phyloP scores from a whole-genome alignment of 2,113 vertebrate genomes.

The Coptodon bakossiorum region DNA sequence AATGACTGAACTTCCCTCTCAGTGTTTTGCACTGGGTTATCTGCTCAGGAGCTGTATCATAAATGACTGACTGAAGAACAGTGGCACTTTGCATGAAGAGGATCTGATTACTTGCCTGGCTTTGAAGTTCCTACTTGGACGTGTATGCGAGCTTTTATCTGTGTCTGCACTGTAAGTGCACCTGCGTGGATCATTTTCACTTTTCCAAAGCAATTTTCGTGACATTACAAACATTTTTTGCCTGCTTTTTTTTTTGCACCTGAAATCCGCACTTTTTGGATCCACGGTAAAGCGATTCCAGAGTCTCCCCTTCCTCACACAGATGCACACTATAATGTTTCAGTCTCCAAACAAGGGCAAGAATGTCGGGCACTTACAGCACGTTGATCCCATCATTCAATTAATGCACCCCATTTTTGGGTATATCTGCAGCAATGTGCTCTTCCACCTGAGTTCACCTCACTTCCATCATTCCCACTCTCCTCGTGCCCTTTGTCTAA shows the following conservation, averaged over 20 bases:
- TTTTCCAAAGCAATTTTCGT: neutral
- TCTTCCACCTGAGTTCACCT: slow-evolving; percentile 52
- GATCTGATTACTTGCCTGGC: slow-evolving; percentile 9
- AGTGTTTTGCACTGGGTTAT: neutral
- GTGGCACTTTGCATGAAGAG: slow-evolving; percentile 13
- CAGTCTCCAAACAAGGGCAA: slow-evolving; percentile 54
- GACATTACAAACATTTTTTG: neutral
- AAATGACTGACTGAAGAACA: slow-evolving; percentile 23
- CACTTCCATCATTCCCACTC: slow-evolving; percentile 3
- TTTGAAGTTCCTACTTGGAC: slow-evolving; percentile 3
- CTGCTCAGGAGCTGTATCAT: slow-evolving; percentile 13
- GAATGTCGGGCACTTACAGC: slow-evolving; percentile 6
- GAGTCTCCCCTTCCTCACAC: neutral
- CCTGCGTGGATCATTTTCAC: neutral
- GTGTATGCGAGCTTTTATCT: neutral
- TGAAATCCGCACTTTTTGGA: neutral
- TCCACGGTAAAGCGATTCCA: neutral
- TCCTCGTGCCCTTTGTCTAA: neutral
- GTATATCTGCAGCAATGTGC: slow-evolving; percentile 11
- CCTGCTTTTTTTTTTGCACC: neutral
- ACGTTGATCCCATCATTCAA: slow-evolving; percentile 32
- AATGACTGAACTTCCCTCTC: slow-evolving; percentile 15
- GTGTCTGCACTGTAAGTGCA: neutral
- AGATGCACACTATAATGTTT: slow-evolving; percentile 4
- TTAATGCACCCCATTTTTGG: slow-evolving; percentile 46